These are phyloP conservation scores for Paragorgia papillata DNA, from an alignment of 92 coral and sea anemone species.

Conservation along the genomic window DNA sequence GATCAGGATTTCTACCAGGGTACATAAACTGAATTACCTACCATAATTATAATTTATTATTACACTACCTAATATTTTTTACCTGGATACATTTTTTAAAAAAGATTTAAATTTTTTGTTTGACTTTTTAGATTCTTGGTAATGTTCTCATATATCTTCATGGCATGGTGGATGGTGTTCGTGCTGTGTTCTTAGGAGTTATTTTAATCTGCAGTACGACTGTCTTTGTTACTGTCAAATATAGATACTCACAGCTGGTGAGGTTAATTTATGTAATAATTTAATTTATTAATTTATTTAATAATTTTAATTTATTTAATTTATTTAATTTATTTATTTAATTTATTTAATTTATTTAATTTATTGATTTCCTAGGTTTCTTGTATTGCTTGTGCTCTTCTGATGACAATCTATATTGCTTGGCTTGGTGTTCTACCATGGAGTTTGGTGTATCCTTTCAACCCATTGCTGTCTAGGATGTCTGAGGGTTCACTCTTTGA, in stretches of 20 bases:
- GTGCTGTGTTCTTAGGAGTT: not conserved
- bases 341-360: not conserved
- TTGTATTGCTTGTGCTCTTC: not conserved
- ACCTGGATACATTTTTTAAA: too few relatives aligned
- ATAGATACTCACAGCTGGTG: conserved; percentile 17
- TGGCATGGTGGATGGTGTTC: conserved; percentile 12
- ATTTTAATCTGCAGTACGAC: conserved; percentile 5
- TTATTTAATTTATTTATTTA: not conserved
- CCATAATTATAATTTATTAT: too few relatives aligned
- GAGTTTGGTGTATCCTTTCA: conserved; percentile 29
- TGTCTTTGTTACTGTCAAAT: conserved; percentile 13
- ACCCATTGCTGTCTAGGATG: too few relatives aligned
- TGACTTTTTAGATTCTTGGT: conserved; percentile 15
- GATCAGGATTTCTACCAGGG: too few relatives aligned
- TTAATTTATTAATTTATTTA: not conserved
- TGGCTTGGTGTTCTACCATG: conserved; percentile 22
- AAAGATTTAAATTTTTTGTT: not conserved
- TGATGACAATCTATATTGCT: not conserved
- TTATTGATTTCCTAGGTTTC: conserved; percentile 12
- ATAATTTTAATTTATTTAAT: not conserved
- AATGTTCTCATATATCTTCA: not conserved
- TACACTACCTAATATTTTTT: too few relatives aligned
- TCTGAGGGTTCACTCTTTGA: too few relatives aligned
- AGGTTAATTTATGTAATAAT: not conserved
- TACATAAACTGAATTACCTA: too few relatives aligned